A percentile compares a stretch with the other conserved stretches of the same genome.
Conservation (phyloP, 2,113 vertebrate species). For the Eretmochelys imbricata region DNA sequence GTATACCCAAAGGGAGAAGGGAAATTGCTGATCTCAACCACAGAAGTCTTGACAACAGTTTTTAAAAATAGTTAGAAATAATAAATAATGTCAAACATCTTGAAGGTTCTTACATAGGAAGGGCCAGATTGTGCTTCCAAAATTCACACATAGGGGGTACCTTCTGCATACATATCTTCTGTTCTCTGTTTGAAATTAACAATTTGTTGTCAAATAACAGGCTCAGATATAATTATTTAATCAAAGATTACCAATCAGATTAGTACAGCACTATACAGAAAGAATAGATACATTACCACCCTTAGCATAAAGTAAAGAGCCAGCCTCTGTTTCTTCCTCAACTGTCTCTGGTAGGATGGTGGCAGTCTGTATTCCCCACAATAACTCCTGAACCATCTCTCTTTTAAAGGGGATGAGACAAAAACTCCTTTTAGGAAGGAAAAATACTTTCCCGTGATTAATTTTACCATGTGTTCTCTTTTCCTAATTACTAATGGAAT, state of each 20-base stretch:
- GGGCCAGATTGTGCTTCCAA: neutral
- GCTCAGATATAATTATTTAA: too few species aligned
- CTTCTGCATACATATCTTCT: too few species aligned
- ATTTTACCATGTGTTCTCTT: too few species aligned
- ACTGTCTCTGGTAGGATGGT: neutral
- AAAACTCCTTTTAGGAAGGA: neutral
- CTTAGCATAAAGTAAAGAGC: neutral
- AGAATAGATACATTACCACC: neutral
- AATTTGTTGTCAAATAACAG: too few species aligned
- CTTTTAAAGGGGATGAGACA: too few species aligned
- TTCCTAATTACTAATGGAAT: too few species aligned
- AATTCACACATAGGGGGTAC: too few species aligned
- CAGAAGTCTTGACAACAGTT: neutral
- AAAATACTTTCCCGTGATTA: too few species aligned
- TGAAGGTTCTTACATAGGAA: neutral
- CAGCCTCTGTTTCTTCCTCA: neutral
- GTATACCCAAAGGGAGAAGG: neutral
- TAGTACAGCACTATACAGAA: too few species aligned
- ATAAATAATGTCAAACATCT: neutral
- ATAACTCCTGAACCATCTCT: neutral
- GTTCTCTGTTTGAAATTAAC: too few species aligned
- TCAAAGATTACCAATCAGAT: too few species aligned
- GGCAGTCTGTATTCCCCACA: too few species aligned
- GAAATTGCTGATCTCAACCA: neutral
- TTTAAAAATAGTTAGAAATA: neutral